A percentile compares a stretch with the other conserved stretches of the same genome.
Evolutionary conservation across 2,113 vertebrate species (phyloP).

Genomic region (Mus pahari): DNA sequence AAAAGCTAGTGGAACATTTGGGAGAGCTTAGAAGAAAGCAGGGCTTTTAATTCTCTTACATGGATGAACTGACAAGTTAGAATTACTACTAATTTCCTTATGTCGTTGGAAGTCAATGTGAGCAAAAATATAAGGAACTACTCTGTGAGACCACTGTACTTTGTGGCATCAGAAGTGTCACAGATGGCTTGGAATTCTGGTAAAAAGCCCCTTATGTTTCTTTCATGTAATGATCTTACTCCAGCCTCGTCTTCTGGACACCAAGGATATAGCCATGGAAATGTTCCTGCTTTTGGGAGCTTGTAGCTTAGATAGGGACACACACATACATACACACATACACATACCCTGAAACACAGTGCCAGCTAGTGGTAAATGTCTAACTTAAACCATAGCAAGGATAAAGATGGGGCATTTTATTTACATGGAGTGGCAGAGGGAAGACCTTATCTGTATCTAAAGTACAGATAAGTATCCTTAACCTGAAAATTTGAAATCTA

Average conservation of each 20-base stretch:
- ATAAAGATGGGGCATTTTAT: background rate
- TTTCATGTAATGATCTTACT: conserved; percentile 61
- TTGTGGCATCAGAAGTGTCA: background rate
- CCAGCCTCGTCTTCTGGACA: conserved; percentile 23
- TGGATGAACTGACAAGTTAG: background rate
- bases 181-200: conserved; percentile 1
- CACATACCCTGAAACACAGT: background rate
- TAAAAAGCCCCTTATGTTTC: conserved; percentile 6
- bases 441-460: background rate
- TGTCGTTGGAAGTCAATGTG: conserved; percentile 49
- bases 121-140: background rate
- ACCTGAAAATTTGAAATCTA: background rate
- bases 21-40: conserved; percentile 43
- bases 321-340: background rate
- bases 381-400: conserved; percentile 9
- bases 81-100: conserved; percentile 38
- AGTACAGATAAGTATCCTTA: background rate
- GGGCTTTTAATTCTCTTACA: conserved; percentile 26
- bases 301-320: conserved; percentile 33
- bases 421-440: background rate
- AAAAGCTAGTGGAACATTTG: conserved; percentile 32
- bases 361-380: conserved; percentile 11
- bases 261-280: background rate
- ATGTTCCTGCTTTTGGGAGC: background rate
- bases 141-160: background rate